Base-by-base conservation (phyloP, 2,888 invertebrate species). In the Campoplex nolae region DNA sequence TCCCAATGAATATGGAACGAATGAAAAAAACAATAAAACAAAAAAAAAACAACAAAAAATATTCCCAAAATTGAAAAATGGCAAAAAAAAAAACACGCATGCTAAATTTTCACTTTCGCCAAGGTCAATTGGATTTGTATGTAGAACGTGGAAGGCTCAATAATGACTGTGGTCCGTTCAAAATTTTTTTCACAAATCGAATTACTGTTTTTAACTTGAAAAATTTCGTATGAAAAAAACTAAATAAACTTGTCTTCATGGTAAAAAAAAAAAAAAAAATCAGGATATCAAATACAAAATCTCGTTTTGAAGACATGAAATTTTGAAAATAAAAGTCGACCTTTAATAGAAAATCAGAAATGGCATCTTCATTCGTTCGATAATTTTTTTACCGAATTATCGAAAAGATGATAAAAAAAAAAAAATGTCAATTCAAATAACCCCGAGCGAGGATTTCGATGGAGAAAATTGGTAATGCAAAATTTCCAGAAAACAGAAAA, bases 381-480 rank as follows among this genome's bases (percentile, higher is more conserved):
- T 11, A 48, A 48, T 16, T 2, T 4, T 1, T 48, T 48, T 16
- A 16, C 48, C 48, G 16, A 48, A 48, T 4, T 16, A 16, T 28
- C 28, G 28, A 58, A 58, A 28, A 28, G 28, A n/a, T 28, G 58
- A 13, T 11, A 28, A 4, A 28, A 58, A 58, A 58, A 13, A 28
- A 4, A 23, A 23, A 23, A 16, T 13, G 16, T 13, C 9, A 28
- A 13, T 32, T 16, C 2, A 16, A 32, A 62, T 7, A 32, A 8
- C 16, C 3, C 16, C 32, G 62, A 16, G 32, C 62, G 51, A 62
- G 62, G 62, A 62, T 62, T 62, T 62, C 62, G 62, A 62, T 62
- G 62, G 32, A 28, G 16, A 62, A 62, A 32, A 32, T 62, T 16
- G 32, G 62, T 32, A 62, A 32, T 62, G 62, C 62, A 62, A 62